Percentiles rank a stretch among this genome's conserved stretches.
Conservation (phyloP, 1,140 invertebrate species). For the Goniozus legneri region DNA sequence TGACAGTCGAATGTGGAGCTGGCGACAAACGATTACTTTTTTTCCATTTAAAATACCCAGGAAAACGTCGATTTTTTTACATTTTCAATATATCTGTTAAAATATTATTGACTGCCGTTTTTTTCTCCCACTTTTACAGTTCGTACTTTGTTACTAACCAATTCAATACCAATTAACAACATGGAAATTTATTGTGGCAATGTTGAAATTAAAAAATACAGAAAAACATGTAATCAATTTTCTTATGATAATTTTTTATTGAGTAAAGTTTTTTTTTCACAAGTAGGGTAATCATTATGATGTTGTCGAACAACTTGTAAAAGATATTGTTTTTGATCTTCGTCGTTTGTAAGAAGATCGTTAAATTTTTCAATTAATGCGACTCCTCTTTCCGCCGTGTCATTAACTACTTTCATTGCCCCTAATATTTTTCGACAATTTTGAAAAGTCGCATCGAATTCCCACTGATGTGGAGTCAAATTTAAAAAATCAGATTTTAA, state of each 20-base stretch:
- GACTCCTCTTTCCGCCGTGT: constrained; percentile 5
- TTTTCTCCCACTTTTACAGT: no score
- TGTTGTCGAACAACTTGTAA: not conserved
- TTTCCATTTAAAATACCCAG: not conserved
- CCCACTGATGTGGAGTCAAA: not conserved
- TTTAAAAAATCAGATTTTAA: not conserved
- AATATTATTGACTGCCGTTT: no score
- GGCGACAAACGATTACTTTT: not conserved
- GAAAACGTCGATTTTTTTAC: not conserved
- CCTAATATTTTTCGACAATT: not conserved
- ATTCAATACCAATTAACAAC: no score
- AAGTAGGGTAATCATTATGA: no score
- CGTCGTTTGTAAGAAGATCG: not conserved
- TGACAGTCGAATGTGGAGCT: not conserved
- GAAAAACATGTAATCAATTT: no score
- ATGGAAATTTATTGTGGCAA: no score
- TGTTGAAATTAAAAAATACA: no score
- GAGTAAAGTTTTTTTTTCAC: no score
- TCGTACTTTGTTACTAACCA: no score
- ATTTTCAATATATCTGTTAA: not conserved
- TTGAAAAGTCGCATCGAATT: not conserved
- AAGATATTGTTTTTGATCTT: constrained; percentile 2
- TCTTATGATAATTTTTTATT: no score
- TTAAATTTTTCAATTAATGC: not conserved
- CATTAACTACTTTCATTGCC: constrained; percentile 7